A percentile compares a stretch with the other conserved stretches of the same genome.
phyloP scores from a whole-genome alignment of 2,113 vertebrate genomes.

The Pelmatolapia mariae region DNA sequence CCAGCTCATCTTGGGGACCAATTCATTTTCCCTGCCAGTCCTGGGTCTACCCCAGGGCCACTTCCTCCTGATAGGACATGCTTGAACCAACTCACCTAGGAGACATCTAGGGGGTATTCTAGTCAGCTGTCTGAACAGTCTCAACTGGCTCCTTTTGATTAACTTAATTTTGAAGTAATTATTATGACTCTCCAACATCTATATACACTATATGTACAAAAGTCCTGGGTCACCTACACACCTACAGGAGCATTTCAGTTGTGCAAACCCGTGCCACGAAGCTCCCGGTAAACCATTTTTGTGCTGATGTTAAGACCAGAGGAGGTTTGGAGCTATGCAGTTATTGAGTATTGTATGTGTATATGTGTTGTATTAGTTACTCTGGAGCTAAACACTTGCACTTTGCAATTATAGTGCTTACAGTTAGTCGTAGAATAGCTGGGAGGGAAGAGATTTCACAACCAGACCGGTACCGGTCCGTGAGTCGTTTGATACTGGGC shows the following conservation, averaged over 20 bases:
- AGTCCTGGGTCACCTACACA: background rate
- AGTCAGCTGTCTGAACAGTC: too few species aligned
- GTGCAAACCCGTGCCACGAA: background rate
- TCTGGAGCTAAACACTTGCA: background rate
- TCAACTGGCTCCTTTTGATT: too few species aligned
- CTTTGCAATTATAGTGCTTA: background rate
- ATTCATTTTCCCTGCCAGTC: too few species aligned
- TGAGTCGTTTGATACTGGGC: background rate
- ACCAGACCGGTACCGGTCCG: background rate
- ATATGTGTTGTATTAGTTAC: background rate
- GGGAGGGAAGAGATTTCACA: background rate
- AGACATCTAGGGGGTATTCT: too few species aligned
- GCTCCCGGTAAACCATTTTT: accelerated
- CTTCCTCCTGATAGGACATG: too few species aligned
- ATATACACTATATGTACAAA: background rate
- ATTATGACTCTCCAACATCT: background rate
- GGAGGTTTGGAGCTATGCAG: background rate
- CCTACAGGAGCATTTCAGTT: background rate
- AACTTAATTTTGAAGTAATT: background rate
- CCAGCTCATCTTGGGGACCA: too few species aligned
- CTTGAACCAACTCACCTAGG: too few species aligned
- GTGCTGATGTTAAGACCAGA: background rate
- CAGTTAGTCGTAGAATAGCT: background rate
- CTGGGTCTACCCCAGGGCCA: too few species aligned
- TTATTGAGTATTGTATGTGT: background rate